Base-by-base conservation (phyloP, 2,888 invertebrate genomes). In the Eurytoma adleriae region DNA sequence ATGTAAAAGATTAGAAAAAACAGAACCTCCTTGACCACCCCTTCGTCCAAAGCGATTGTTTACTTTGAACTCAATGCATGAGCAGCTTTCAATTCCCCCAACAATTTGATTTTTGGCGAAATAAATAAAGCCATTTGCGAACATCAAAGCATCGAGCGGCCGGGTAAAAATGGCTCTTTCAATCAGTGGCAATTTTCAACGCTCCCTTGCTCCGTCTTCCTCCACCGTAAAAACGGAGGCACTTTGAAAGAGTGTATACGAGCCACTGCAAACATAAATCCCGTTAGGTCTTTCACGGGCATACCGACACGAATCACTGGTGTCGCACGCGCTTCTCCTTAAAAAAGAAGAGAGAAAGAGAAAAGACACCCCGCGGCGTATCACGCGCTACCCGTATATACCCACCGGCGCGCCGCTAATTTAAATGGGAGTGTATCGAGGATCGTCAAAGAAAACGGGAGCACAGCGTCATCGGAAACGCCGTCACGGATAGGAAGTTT, bases 401-500 rank as follows among this genome's bases (percentile, higher is more conserved):
- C 52, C 10, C 4, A 7, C 13, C 52, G 18, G 18, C 70, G 24
- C 24, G 0, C 16, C 2, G 66, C 20, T 72, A 71, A 78, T 72
- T 67, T 52, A 67, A 72, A 40, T 20, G 68, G 52, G 61, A 30
- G 61, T 59, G 69, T 61, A 61, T 48, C 27, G 24, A 13, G 13
- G 24, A 30, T 54, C 54, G 56, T 56, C 24, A 24, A 74, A 50
- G 74, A 79, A 74, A 79, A 69, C 54, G 56, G 57, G 10, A 72
- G 75, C 54, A 71, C 54, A 50, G 20, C 20, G 68, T 80, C 79
- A 70, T 79, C 80, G 76, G 69, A 76, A 76, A 74, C 40, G 69
- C n/a, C 78, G 73, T 79, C 78, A 79, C 68, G 78, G 73, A 50
- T 78, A 71, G 68, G 78, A 79, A 79, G 56, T 76, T 80, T 72